Base-by-base conservation (phyloP, 1,140 invertebrate genomes). In the Saccostrea echinata region DNA sequence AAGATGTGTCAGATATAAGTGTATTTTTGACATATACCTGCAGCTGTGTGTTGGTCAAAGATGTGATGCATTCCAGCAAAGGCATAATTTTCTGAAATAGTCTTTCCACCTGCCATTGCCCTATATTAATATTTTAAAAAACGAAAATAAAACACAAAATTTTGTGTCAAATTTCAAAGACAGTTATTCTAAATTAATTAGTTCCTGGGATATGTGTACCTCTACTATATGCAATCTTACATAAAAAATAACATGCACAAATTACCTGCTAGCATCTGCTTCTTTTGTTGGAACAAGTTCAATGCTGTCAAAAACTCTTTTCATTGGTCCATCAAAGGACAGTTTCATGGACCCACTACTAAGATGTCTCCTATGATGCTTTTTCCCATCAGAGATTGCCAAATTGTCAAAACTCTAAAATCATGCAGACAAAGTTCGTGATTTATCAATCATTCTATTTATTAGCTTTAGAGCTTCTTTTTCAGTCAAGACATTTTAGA, bases 31-130 rank as follows among this genome's bases (percentile, higher is more conserved):
- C 35, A 43, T 43, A 6, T 92, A 95, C 95, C 95, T 91, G 97
- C 96, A 64, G 96, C 96, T 85, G 96, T 96, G 93, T 98, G 97
- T 90, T 96, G 95, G 88, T 98, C 97, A 96, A 98, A 98, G 88
- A 98, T 97, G 93, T 98, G 97, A 94, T 98, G 97, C 85, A 98
- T 97, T 61, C 97, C 97, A 89, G 97, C 96, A 94, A 97, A 98
- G 1, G 97, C 97, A 96, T 98, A 98, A 92, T 97, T 97, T 92
- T 97, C 97, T 88, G 96, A 96, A 90, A 97, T 96, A 35, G 96
- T 96, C 92, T 96, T 96, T 52, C 97, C 96, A 92, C 94, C 94
- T 24, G 92, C 94, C 93, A 95, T 94, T 24, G 94, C 94, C 88
- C 94, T 94, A 84, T 90, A 92, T 80, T n/a, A 81, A 85, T 80